A percentile compares a stretch with the other conserved stretches of the same genome.
phyloP scores from a whole-genome alignment of 2,888 invertebrate species.

The Polydrusus pterygomalis region DNA sequence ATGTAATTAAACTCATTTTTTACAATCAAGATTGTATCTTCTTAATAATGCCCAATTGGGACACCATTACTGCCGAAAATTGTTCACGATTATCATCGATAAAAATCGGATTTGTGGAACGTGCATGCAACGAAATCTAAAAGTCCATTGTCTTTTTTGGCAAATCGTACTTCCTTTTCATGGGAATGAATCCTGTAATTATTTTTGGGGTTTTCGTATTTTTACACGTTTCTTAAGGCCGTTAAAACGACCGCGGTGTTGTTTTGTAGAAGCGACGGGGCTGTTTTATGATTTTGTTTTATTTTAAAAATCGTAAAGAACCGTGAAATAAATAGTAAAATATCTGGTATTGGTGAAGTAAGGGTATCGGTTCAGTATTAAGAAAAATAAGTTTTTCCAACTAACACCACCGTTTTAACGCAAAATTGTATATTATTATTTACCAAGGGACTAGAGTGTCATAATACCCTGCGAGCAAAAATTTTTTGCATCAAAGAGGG shows the following conservation, averaged over 20 bases:
- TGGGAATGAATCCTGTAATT: slow-evolving; percentile 28
- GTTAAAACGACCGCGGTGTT: background rate
- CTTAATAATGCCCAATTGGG: background rate
- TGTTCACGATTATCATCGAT: slow-evolving; percentile 23
- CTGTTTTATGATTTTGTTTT: too few relatives aligned
- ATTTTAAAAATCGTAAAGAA: too few relatives aligned
- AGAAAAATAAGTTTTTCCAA: too few relatives aligned
- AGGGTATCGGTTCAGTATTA: too few relatives aligned
- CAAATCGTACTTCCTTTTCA: slow-evolving; percentile 30
- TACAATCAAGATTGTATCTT: background rate
- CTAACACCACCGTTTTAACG: too few relatives aligned
- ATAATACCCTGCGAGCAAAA: too few relatives aligned
- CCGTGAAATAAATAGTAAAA: too few relatives aligned
- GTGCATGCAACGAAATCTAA: slow-evolving; percentile 30
- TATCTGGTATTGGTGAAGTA: too few relatives aligned
- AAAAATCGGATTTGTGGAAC: slow-evolving; percentile 18
- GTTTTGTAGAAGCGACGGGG: background rate
- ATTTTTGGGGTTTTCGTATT: slow-evolving; percentile 11
- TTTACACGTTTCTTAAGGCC: slow-evolving; percentile 5
- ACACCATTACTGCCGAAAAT: slow-evolving; percentile 4
- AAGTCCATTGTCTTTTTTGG: slow-evolving; percentile 25
- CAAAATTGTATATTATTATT: too few relatives aligned
- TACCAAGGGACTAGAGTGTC: too few relatives aligned
- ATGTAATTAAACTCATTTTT: background rate
- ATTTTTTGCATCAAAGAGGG: too few relatives aligned